Evolutionary conservation across 2,113 vertebrate genomes (phyloP).

Genomic region (Misgurnus anguillicaudatus): DNA sequence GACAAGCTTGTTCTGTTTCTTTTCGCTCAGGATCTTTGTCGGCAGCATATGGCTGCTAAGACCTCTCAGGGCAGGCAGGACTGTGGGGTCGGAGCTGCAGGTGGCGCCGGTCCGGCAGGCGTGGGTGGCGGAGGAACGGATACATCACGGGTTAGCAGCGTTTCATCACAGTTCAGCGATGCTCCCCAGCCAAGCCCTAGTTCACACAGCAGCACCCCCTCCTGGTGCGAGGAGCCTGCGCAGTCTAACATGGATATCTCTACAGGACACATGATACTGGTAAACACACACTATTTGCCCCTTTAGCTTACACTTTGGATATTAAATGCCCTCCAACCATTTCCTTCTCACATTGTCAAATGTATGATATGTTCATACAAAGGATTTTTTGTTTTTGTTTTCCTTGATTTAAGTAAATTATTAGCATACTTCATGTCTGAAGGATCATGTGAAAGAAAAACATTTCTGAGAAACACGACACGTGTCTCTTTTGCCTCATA

Average conservation of each 20-base stretch:
- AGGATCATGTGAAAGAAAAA: constrained; percentile 3
- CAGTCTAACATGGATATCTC: constrained; percentile 99
- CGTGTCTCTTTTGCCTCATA: constrained; percentile 53
- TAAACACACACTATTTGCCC: constrained; percentile 58
- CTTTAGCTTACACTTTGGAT: not conserved
- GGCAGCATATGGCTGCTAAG: constrained; percentile 96
- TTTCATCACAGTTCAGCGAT: constrained; percentile 96
- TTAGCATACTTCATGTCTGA: not conserved
- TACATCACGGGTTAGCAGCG: constrained; percentile 91
- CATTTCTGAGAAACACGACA: not conserved
- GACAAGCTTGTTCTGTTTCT: not conserved
- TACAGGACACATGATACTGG: constrained; percentile 98
- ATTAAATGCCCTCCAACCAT: not conserved
- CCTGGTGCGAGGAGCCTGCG: constrained; percentile 96
- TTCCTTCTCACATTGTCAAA: not conserved
- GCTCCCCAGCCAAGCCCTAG: constrained; percentile 93
- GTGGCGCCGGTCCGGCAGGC: constrained; percentile 50
- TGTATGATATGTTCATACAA: not conserved
- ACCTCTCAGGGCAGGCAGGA: constrained; percentile 85
- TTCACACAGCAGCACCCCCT: constrained; percentile 95
- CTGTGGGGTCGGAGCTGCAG: constrained; percentile 62
- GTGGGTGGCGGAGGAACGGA: constrained; percentile 67
- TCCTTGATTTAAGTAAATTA: not conserved
- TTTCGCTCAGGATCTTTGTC: constrained; percentile 87
- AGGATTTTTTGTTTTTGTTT: not conserved